A percentile compares a stretch with the other conserved stretches of the same genome.
These are phyloP conservation scores for western clawed frog (Xenopus tropicalis) DNA, from an alignment of 2,113 vertebrate genomes.

Conservation along the genomic window DNA sequence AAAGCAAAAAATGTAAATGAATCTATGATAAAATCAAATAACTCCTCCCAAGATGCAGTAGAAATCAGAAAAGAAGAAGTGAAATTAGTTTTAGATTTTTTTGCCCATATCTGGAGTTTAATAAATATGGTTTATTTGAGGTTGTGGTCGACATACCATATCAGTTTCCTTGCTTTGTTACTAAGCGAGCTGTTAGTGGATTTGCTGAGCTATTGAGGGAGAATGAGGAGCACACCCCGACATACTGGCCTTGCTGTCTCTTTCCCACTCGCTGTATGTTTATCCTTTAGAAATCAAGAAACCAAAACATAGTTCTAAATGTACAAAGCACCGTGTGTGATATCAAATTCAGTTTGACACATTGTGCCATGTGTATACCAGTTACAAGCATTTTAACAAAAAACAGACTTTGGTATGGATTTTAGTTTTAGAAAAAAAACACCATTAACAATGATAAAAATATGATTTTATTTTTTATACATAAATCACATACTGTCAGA, in stretches of 20 bases:
- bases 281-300: background rate
- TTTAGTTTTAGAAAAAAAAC: background rate
- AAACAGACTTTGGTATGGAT: background rate
- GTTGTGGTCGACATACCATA: too few species aligned
- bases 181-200: too few species aligned
- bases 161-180: too few species aligned
- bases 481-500: background rate
- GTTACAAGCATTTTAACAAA: background rate
- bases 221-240: too few species aligned
- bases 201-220: too few species aligned
- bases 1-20: too few species aligned
- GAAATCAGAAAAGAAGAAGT: too few species aligned
- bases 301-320: constrained; percentile 3
- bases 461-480: background rate
- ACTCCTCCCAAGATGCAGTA: too few species aligned
- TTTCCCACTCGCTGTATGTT: background rate
- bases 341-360: background rate
- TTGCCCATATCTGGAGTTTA: too few species aligned
- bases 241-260: background rate
- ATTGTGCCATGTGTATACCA: background rate
- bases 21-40: too few species aligned
- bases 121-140: too few species aligned
- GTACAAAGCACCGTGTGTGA: background rate
- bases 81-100: too few species aligned
- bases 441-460: background rate